phyloP scores from a whole-genome alignment of 1,140 invertebrate genomes.

The Panulirus ornatus region DNA sequence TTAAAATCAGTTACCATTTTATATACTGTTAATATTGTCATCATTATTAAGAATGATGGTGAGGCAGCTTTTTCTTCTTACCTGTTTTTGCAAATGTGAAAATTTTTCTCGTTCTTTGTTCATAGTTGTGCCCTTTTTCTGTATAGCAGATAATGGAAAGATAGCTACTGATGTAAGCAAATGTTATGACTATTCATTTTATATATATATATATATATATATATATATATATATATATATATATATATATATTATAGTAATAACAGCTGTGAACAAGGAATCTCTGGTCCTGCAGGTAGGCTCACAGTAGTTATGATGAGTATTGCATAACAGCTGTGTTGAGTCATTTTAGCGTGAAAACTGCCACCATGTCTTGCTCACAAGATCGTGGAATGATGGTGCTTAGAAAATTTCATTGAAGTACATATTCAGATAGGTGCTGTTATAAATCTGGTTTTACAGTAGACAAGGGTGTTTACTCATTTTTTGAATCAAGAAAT shows the following conservation, averaged over 20 bases:
- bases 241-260: not conserved
- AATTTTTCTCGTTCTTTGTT: not conserved
- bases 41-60: too few relatives aligned
- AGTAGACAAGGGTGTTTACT: too few relatives aligned
- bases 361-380: conserved; percentile 45
- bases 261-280: conserved; percentile 12
- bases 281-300: conserved; percentile 3
- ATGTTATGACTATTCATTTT: not conserved
- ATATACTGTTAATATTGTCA: too few relatives aligned
- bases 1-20: not conserved
- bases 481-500: not conserved
- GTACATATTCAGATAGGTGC: not conserved
- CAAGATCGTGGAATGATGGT: not conserved
- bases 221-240: not conserved
- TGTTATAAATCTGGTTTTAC: not conserved
- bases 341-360: conserved; percentile 59
- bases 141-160: too few relatives aligned
- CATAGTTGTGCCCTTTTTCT: not conserved
- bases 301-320: conserved; percentile 64
- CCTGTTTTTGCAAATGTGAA: conserved; percentile 8
- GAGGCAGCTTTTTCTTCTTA: conserved; percentile 39
- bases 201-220: not conserved
- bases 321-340: conserved; percentile 63
- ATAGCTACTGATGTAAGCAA: too few relatives aligned
- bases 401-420: not conserved